Conservation (phyloP, 1,140 invertebrate genomes). For the Aethina tumida region DNA sequence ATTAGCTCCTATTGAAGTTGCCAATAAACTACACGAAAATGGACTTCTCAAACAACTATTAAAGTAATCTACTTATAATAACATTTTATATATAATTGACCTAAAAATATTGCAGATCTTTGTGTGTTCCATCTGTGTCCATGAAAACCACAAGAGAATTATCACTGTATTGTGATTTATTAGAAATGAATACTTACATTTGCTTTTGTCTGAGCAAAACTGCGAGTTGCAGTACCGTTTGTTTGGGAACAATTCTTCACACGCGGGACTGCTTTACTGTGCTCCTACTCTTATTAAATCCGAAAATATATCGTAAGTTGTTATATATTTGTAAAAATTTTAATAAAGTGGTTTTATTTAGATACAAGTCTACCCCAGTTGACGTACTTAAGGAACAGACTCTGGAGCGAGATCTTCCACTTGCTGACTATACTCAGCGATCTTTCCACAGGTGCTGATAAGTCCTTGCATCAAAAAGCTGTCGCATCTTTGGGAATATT, state of each 20-base stretch:
- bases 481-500: conserved; percentile 27
- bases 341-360: conserved; percentile 24
- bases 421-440: conserved; percentile 36
- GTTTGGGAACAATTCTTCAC: conserved; percentile 36
- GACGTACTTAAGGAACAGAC: conserved; percentile 35
- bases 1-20: conserved; percentile 28
- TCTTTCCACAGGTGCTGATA: conserved; percentile 7
- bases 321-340: conserved; percentile 10
- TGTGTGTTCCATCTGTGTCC: conserved; percentile 28
- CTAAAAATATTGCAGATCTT: conserved; percentile 29
- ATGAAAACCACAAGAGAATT: conserved; percentile 30
- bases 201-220: conserved; percentile 38
- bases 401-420: conserved; percentile 40
- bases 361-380: conserved; percentile 31
- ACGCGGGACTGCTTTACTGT: conserved; percentile 38
- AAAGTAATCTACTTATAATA: conserved; percentile 11
- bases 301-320: conserved; percentile 38
- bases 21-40: conserved; percentile 15
- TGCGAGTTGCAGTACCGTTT: conserved; percentile 31
- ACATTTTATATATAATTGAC: neutral
- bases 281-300: conserved; percentile 38
- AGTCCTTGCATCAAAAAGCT: conserved; percentile 15
- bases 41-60: conserved; percentile 23
- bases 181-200: conserved; percentile 42
- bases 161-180: conserved; percentile 36